Base-by-base conservation (phyloP, 2,888 invertebrate species). In the Diplazon laetatorius region DNA sequence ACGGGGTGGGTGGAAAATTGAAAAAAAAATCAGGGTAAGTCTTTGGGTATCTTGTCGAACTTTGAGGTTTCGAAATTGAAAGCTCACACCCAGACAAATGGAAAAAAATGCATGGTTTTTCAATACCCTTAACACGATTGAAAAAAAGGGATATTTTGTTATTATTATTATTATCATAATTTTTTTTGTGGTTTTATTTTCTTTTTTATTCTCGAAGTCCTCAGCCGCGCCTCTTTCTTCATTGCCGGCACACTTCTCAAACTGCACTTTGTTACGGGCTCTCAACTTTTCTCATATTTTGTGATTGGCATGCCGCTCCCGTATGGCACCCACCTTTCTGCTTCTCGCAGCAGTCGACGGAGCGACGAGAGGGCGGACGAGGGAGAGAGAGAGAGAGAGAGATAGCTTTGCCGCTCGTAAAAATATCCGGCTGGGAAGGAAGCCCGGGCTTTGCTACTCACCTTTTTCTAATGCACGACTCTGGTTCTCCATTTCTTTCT, bases 261-360 rank as follows among this genome's bases (percentile, higher is more conserved):
- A 82, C 79, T 82, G 75, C 79, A 66, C 74, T 72, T 74, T 78
- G 70, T 82, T 82, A 82, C 83, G 80, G 82, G 79, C 83, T 83
- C 83, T 82, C 82, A 83, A 83, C 84, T 84, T 82, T 77, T 48
- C 76, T 78, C 82, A 80, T 83, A 83, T 84, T 83, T 83, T 83
- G 76, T 82, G 80, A 84, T 84, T 82, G 82, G 80, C 73, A 76
- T 78, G 71, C 57, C 18, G 39, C 57, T 55, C 55, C 22, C 39
- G 65, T 37, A n/a, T 48, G 14, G 22, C 25, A 6, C 59, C 22
- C 12, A 22, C 37, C 14, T 8, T 46, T 20, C 55, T 35, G 37
- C 55, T 30, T 30, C 30, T 5, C 30, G 30, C 6, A 6, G 30
- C 6, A 30, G 30, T 30, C 30, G 30, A n/a, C 59, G 39, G 8